Evolutionary conservation across 2,797 vertebrate genomes (phyloP).

Genomic region (Trematomus bernacchii): DNA sequence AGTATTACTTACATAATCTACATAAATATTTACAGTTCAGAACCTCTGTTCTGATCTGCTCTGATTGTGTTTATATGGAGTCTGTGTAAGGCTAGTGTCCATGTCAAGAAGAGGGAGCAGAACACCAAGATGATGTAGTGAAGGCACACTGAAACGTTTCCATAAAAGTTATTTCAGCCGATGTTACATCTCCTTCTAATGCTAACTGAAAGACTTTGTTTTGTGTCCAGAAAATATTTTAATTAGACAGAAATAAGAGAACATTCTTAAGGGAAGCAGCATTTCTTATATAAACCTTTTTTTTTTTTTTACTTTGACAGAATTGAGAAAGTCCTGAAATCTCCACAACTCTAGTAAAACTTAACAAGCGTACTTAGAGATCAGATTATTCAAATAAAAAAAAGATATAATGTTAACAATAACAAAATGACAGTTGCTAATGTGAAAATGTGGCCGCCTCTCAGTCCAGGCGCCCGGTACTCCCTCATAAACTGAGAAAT

Average conservation of each 20-base stretch:
- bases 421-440: slow-evolving; percentile 14
- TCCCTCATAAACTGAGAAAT: slow-evolving; percentile 40
- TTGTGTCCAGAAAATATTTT: neutral
- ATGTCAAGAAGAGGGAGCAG: slow-evolving; percentile 23
- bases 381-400: neutral
- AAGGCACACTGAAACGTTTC: slow-evolving; percentile 1
- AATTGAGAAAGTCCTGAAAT: neutral
- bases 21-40: slow-evolving; percentile 71
- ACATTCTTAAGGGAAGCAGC: neutral
- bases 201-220: neutral
- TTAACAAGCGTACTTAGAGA: neutral
- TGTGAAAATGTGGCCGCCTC: neutral
- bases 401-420: neutral
- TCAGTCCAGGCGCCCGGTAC: slow-evolving; percentile 10
- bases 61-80: slow-evolving; percentile 63
- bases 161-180: neutral
- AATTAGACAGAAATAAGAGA: neutral
- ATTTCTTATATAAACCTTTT: neutral
- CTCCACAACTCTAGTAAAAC: neutral
- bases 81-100: slow-evolving; percentile 47
- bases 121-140: slow-evolving; percentile 11
- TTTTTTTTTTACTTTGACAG: neutral
- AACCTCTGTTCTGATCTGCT: slow-evolving; percentile 53
- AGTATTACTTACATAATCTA: slow-evolving; percentile 51
- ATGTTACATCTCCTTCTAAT: no score